phyloP scores from a whole-genome alignment of 2,888 invertebrate genomes.

The Eudemis profundana region DNA sequence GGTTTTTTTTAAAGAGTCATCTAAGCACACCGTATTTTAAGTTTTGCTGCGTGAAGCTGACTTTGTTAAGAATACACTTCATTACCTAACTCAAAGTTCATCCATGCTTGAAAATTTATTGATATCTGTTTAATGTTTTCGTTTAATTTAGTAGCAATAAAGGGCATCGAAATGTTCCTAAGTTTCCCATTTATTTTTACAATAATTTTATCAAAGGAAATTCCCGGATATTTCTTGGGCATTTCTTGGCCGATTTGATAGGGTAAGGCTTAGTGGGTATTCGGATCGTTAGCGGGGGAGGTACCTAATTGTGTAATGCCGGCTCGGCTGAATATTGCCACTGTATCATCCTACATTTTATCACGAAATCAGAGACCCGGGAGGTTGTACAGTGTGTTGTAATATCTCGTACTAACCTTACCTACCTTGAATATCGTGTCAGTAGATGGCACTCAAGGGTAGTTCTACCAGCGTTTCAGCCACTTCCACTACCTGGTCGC shows the following conservation, averaged over 20 bases:
- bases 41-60: neutral
- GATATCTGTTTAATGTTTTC: neutral
- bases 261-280: neutral
- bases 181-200: conserved; percentile 1
- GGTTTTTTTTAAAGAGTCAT: too few species aligned
- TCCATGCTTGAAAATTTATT: neutral
- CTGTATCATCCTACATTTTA: neutral
- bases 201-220: neutral
- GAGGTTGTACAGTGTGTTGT: neutral
- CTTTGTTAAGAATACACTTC: neutral
- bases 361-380: neutral
- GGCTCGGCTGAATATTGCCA: neutral
- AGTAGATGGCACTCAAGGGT: too few species aligned
- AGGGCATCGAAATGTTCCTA: neutral
- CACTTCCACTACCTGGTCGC: too few species aligned
- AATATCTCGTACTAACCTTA: neutral
- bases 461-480: too few species aligned
- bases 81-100: neutral
- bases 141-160: neutral
- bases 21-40: neutral
- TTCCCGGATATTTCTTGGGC: neutral
- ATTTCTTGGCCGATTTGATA: neutral
- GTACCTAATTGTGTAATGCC: neutral
- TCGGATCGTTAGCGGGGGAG: neutral
- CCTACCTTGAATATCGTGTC: neutral